Evolutionary conservation across 2,113 vertebrate species (phyloP), one percentile per base, ranked within the genome.

Genomic region (Sinocyclocheilus maitianheensis): DNA sequence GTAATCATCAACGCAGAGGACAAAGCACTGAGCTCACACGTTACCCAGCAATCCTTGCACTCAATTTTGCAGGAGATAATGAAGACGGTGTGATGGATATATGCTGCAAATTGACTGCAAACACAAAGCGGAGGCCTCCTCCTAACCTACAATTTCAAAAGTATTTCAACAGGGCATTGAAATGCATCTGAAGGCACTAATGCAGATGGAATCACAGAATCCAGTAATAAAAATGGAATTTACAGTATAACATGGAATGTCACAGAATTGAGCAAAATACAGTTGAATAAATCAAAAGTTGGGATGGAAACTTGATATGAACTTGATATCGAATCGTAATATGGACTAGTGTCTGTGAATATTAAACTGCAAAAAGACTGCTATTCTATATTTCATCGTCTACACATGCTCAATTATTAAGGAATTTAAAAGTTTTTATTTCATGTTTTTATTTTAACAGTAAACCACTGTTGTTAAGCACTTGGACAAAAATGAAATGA

Each of bases 1-100:
- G 55, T 30, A 30, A 77, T 82, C 20, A 40, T 51, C 58, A 67
- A 55, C 16, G 72, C 43, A 48, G 20, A 89, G 78, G 78, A 87
- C 77, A 81, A 74, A 62, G 18, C 67, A 69, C 37, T 76, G 81
- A 75, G 81, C 88, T 55, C 67, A 81, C 76, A 77, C 22, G 12
- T 69, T 24, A 62, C 77, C 69, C 40, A n/a, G 48, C 53, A 63
- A 48, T 88, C 71, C n/a, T 58, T 53, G 34, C 79, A 71, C 83
- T 69, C 46, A 77, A 90, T 78, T 80, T 51, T 46, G 20, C 14
- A 46, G 30, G 37, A 67, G 83, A 86, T 82, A 85, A 84, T 60
- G 60, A 87, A 75, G 75, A 77, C 6, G 26, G 9, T 4, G 51
- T 78, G 51, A 67, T 63, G 22, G 22, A 63, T 37, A 79, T 26